Evolutionary conservation across 2,113 vertebrate species (phyloP).

Genomic region (Sturnira hondurensis): DNA sequence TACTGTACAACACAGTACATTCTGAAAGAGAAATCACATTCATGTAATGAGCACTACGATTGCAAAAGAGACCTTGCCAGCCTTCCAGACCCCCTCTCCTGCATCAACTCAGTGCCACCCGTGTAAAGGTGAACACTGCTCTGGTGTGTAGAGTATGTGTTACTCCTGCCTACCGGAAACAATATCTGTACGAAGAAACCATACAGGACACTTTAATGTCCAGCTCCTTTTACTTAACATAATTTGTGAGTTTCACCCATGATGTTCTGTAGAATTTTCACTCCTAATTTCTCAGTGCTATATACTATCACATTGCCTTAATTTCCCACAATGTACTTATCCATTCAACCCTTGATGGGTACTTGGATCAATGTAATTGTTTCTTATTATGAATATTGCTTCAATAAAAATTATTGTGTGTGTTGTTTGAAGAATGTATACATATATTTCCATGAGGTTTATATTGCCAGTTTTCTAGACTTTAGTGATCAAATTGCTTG

Average conservation of each 20-base stretch:
- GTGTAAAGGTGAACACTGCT: too few relatives aligned
- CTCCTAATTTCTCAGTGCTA: not conserved
- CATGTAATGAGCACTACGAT: not conserved
- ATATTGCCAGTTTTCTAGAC: not conserved
- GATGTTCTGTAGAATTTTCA: not conserved
- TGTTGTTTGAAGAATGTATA: not conserved
- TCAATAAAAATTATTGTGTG: not conserved
- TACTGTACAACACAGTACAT: too few relatives aligned
- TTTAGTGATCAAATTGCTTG: not conserved
- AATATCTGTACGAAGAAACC: not conserved
- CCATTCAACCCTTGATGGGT: not conserved
- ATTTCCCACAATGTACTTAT: not conserved
- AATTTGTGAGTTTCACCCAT: not conserved
- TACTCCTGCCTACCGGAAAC: not conserved
- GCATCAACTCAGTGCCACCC: accelerated
- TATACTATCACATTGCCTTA: not conserved
- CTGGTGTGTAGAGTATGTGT: not conserved
- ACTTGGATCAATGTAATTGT: not conserved
- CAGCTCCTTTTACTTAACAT: not conserved
- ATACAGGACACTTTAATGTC: not conserved
- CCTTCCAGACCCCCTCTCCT: not conserved
- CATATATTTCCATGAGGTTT: not conserved
- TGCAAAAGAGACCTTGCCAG: not conserved
- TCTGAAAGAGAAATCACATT: not conserved
- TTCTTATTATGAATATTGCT: not conserved